phyloP scores from a whole-genome alignment of 1,140 invertebrate species.

The Drosophila rhopaloa region DNA sequence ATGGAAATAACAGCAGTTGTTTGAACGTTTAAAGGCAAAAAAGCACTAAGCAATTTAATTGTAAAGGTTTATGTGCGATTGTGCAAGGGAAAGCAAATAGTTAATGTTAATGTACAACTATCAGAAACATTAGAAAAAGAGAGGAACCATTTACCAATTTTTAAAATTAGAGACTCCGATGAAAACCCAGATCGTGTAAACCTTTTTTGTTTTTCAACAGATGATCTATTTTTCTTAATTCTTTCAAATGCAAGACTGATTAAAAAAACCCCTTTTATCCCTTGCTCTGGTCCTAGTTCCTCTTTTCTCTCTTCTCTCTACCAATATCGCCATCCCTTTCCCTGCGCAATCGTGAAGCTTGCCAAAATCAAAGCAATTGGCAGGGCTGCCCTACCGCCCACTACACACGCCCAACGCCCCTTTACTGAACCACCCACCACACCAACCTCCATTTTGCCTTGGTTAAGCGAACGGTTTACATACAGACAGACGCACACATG shows the following conservation, averaged over 20 bases:
- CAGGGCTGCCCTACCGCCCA: slow-evolving; percentile 2
- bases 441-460: slow-evolving; percentile 9
- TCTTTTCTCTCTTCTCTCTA: background rate
- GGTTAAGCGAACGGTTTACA: slow-evolving; percentile 22
- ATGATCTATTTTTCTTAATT: background rate
- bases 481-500: slow-evolving; percentile 28
- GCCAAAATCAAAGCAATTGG: slow-evolving; percentile 43
- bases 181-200: no score
- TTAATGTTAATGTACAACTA: no score
- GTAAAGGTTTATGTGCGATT: no score
- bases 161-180: no score
- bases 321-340: slow-evolving; percentile 9
- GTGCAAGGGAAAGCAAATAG: no score
- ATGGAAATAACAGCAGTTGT: background rate
- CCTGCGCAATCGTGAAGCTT: slow-evolving; percentile 37
- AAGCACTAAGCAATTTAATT: no score
- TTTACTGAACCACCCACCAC: slow-evolving; percentile 15
- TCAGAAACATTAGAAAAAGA: no score
- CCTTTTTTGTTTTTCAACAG: no score
- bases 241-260: background rate
- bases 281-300: background rate
- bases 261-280: background rate
- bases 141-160: no score
- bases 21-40: background rate
- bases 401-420: background rate